These are phyloP conservation scores for Danio albolineatus DNA, from an alignment of 2,797 vertebrate species.

Conservation along the genomic window DNA sequence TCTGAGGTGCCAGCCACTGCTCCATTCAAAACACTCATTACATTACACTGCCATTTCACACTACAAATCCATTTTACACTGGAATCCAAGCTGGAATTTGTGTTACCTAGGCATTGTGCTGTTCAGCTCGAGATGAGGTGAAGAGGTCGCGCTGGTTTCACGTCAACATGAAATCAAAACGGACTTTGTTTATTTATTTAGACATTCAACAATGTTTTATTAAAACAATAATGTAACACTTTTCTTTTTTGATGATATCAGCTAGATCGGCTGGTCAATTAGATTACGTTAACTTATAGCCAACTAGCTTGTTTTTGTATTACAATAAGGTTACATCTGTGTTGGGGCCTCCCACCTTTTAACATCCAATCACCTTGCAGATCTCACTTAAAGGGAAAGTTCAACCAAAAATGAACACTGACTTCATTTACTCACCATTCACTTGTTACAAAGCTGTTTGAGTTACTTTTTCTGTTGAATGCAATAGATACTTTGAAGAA, in stretches of 20 bases:
- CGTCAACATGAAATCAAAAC: slow-evolving; percentile 10
- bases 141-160: slow-evolving; percentile 26
- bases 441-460: no score
- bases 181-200: background rate
- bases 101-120: slow-evolving; percentile 40
- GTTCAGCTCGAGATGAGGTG: slow-evolving; percentile 37
- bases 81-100: slow-evolving; percentile 35
- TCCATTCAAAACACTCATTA: slow-evolving; percentile 60
- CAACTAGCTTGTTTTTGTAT: background rate
- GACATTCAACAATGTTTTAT: background rate
- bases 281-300: background rate
- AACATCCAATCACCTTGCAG: background rate
- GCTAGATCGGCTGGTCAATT: background rate
- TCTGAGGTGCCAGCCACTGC: slow-evolving; percentile 59
- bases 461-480: no score
- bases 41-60: slow-evolving; percentile 59
- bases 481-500: no score
- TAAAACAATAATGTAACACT: background rate
- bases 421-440: no score
- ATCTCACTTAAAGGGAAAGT: no score
- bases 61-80: slow-evolving; percentile 51
- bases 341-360: background rate
- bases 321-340: background rate
- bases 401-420: no score
- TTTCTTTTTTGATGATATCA: background rate